Base-by-base conservation (phyloP, 2,113 vertebrate species). In the Anser brachyrhynchus region DNA sequence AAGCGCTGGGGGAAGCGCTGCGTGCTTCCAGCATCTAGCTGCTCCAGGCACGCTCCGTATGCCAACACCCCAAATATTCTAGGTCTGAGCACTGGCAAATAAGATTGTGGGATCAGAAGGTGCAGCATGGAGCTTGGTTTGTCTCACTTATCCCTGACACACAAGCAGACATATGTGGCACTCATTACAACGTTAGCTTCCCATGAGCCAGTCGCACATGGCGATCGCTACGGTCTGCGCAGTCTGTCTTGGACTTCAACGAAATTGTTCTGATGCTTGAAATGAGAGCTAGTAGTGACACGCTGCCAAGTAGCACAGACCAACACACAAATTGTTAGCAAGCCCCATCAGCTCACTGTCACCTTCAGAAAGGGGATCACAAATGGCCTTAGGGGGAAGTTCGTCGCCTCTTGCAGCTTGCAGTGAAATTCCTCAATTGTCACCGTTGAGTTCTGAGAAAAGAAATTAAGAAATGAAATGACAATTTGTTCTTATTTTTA, bases 321-420 rank as follows among this genome's bases (percentile, higher is more conserved):
- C 4, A 3, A 65, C 83, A 71, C 78, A 44, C 0, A 0, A 33
- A 70, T 39, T 13, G 6, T 20, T 64, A 25, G 59, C 55, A 44
- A 75, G 46, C 33, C 93, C 93, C 91, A 65, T 55, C 91, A 85
- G 76, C 71, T 69, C 95, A 54, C 72, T 31, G 61, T 98, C 98
- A 99, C 99, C 99, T 99, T 99, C 57, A 99, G 98, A 84, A 99
- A 99, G 54, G 99, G 99, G 96, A 99, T 99, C 93, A 99, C 99
- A 92, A 99, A 99, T 0, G 99, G 99, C 84, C 99, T 98, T 46
- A 99, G 96, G 46, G 99, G 99, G 90, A 99, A 99, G 97, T 99
- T 99, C 9, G 99, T 99, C 6, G 99, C 99, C 95, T 99, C 99
- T 92, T 99, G 99, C 79, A 99, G 99, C 93, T 99, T 98, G 82